Percentiles rank a stretch among this genome's conserved stretches.
phyloP scores from a whole-genome alignment of 1,140 invertebrate species.

The Drosophila tropicalis region DNA sequence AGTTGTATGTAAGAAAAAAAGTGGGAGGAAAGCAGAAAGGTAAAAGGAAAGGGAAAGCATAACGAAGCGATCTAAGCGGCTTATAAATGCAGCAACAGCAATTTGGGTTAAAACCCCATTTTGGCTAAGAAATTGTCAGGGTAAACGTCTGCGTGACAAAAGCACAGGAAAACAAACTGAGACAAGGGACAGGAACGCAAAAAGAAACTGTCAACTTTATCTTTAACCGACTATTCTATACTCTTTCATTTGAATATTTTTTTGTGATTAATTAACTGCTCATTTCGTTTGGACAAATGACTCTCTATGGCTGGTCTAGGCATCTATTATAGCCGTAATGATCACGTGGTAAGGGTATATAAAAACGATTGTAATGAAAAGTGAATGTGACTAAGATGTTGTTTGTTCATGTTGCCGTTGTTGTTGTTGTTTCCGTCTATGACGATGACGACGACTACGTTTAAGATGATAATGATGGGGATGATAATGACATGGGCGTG shows the following conservation, averaged over 20 bases:
- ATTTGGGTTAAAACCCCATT: slow-evolving; percentile 73
- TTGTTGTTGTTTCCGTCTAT: slow-evolving; percentile 13
- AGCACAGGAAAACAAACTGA: slow-evolving; percentile 36
- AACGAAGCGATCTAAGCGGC: slow-evolving; percentile 50
- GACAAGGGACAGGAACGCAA: slow-evolving; percentile 13
- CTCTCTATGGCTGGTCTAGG: too few relatives aligned
- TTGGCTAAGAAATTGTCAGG: slow-evolving; percentile 54
- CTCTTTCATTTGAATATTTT: not conserved
- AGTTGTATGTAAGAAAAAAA: not conserved
- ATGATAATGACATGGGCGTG: slow-evolving; percentile 44
- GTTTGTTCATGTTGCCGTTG: slow-evolving; percentile 11
- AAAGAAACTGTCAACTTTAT: slow-evolving; percentile 7
- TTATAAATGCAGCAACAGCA: slow-evolving; percentile 63
- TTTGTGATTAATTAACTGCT: too few relatives aligned
- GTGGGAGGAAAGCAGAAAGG: not conserved
- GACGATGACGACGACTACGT: not conserved
- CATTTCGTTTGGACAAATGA: too few relatives aligned
- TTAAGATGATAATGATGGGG: not conserved
- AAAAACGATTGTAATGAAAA: slow-evolving; percentile 40
- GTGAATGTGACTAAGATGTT: slow-evolving; percentile 66
- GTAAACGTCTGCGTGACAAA: slow-evolving; percentile 50
- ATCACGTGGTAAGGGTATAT: not conserved
- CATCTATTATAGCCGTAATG: too few relatives aligned
- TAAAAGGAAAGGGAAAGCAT: not conserved
- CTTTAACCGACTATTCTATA: not conserved